Evolutionary conservation across 2,888 invertebrate species (phyloP), one percentile per base, ranked within the genome.

Genomic region (Artemia sp.): DNA sequence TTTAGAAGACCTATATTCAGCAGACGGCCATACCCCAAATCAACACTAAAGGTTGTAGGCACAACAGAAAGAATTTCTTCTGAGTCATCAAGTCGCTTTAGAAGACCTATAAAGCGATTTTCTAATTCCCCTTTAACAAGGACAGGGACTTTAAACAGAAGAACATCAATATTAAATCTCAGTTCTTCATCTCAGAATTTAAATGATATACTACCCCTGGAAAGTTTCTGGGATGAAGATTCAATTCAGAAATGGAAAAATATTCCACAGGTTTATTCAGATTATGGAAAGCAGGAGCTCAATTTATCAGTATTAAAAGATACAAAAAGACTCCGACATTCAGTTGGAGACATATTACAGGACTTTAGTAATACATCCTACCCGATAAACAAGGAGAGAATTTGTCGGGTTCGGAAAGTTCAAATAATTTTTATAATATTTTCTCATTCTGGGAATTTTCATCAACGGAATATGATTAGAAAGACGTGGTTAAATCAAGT

Each of bases 191-290:
- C 58, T 14, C 58, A 58, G 58, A n/a, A 58, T 19, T 24, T 24
- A 4, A 24, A 24, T 24, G 58, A 58, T 8, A 58, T 58, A 9
- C 10, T 58, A n/a, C 58, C 58, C n/a, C 58, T 58, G 14, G 58
- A 58, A 19, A 58, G 19, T 10, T 58, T 58, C 11, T 58, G 58
- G 58, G 58, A 58, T 58, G 58, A 58, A n/a, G 58, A 58, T 19
- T 14, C 58, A 58, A 58, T 58, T 58, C 58, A 58, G 58, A 58
- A 58, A 19, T 58, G 58, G 58, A 58, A 58, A 19, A 58, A 58
- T 19, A 58, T 58, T 2, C 58, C 58, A 1, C 58, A 58, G 58
- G 14, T 58, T 58, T 58, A 58, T 19, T 9, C 58, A 9, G 58
- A 58, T 58, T 58, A 58, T 58, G 58, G 58, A 58, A 58, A 58